Conservation (phyloP, 2,113 vertebrate species). For the Toxostoma redivivum region DNA sequence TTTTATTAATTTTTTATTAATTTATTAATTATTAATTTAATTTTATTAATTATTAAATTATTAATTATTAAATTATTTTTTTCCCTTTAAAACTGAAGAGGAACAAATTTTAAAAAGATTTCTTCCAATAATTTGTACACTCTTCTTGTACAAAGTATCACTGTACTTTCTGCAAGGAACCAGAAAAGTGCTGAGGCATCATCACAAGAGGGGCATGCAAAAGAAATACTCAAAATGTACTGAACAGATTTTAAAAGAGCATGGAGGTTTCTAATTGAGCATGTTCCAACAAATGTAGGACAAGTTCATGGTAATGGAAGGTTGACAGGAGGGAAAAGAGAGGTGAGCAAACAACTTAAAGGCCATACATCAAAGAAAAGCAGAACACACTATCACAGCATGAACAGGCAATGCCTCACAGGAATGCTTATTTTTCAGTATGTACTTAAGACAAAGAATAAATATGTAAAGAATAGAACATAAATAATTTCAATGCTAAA, state of each 20-base stretch:
- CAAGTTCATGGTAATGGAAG: not conserved
- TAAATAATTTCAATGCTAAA: not conserved
- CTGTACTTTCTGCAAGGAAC: not conserved
- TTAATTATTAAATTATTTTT: not conserved
- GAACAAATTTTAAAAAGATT: not conserved
- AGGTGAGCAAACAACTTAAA: slow-evolving; percentile 43
- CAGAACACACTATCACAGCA: not conserved
- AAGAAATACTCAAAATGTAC: not conserved
- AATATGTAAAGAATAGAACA: not conserved
- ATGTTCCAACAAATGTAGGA: slow-evolving; percentile 14
- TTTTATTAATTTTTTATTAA: too few species aligned
- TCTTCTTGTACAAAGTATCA: not conserved
- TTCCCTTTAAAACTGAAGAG: not conserved
- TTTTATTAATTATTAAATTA: too few species aligned
- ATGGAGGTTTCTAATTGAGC: not conserved
- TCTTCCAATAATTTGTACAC: rapidly evolving
- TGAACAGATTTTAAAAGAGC: not conserved
- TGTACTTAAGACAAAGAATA: not conserved
- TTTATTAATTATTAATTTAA: too few species aligned
- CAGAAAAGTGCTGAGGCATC: not conserved
- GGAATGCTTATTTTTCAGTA: not conserved
- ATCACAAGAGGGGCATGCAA: not conserved
- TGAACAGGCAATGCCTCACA: not conserved
- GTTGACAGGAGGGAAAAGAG: not conserved
- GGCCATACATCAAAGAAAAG: slow-evolving; percentile 19